These are phyloP conservation scores for Salvelinus fontinalis DNA, from an alignment of 2,113 vertebrate genomes.

Conservation along the genomic window DNA sequence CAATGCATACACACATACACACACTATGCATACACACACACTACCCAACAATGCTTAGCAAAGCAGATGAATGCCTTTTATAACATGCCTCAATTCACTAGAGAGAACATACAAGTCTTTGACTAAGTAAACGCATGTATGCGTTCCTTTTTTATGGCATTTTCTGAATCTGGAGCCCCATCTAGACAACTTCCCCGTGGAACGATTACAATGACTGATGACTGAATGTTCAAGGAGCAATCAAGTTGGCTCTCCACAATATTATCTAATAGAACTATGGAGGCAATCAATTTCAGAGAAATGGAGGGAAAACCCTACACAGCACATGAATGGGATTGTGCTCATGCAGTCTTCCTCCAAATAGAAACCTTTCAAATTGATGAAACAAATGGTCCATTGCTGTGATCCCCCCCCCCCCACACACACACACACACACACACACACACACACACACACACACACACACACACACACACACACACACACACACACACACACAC, in stretches of 20 bases:
- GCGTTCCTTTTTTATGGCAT: neutral
- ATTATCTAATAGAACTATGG: conserved; percentile 54
- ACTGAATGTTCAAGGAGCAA: conserved; percentile 33
- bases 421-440: too few relatives aligned
- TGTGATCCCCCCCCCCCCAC: conserved; percentile 1
- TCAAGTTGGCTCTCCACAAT: conserved; percentile 36
- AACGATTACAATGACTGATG: conserved; percentile 50
- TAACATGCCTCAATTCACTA: neutral
- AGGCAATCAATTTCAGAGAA: conserved; percentile 41
- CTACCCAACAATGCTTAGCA: too few relatives aligned
- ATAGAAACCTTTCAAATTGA: conserved; percentile 5
- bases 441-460: too few relatives aligned
- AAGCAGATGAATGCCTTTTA: too few relatives aligned
- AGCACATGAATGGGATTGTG: conserved; percentile 39
- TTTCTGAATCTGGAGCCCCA: conserved; percentile 26
- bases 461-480: too few relatives aligned
- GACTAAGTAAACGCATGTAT: neutral
- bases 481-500: too few relatives aligned
- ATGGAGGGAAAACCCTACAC: conserved; percentile 19
- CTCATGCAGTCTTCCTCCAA: conserved; percentile 17
- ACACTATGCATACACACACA: too few relatives aligned
- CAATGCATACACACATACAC: too few relatives aligned
- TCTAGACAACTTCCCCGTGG: conserved; percentile 28
- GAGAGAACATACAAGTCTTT: neutral
- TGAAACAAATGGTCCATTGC: too few relatives aligned